Evolutionary conservation across 2,797 vertebrate genomes (phyloP), one percentile per base, ranked within the genome.

Genomic region (Cyclopterus lumpus): DNA sequence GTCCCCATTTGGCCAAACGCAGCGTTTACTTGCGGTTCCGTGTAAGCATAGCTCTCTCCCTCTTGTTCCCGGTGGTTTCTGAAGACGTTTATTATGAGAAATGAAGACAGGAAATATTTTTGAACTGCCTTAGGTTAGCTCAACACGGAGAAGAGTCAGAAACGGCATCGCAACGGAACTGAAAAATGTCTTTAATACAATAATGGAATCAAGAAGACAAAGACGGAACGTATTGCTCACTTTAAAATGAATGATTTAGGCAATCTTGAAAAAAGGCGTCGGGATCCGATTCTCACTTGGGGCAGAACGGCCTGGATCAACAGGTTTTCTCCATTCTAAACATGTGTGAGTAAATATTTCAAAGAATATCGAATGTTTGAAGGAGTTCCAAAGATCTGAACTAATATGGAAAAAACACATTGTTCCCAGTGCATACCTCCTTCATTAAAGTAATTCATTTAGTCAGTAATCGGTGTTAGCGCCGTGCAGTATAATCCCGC

Each of bases 61-160:
- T 72, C 75, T 81, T 75, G 63, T 84, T 89, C 86, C 81, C 82
- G 70, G 81, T 88, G 88, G 90, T 93, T 91, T 91, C 73, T 81
- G 34, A 72, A 77, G 76, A 84, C 53, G 81, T 91, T 92, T 93
- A 88, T 87, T 89, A 88, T 91, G 82, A 91, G 82, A 90, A 89
- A 93, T 89, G 81, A 93, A 92, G 90, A 82, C 85, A 89, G 89
- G 92, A 93, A 92, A 93, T 92, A 87, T 91, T 94, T 90, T 89
- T 85, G 78, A 69, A 80, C 76, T 80, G 80, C 89, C 80, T 86
- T 54, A 59, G 85, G 88, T 93, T 87, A 88, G 77, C 75, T 71
- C 82, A 86, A 81, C 80, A 79, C 77, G 32, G 48, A 89, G 67
- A 36, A 86, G 75, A 82, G 67, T 82, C 48, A 58, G 54, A 86